These are phyloP conservation scores for Gymnogyps californianus DNA, from an alignment of 2,113 vertebrate genomes.

Conservation along the genomic window DNA sequence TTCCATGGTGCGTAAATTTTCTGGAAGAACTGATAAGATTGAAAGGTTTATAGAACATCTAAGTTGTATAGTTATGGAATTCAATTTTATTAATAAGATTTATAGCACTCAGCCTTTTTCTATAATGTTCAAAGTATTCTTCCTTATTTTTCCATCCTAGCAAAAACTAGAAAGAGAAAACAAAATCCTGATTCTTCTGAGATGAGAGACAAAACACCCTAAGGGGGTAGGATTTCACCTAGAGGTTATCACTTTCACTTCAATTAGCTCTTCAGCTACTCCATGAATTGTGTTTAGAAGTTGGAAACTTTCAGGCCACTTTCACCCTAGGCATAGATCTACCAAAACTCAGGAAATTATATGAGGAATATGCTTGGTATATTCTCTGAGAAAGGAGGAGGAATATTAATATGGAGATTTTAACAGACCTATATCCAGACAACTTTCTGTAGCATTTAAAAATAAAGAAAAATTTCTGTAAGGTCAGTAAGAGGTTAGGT, in stretches of 20 bases:
- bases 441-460: not conserved
- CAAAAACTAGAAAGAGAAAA: not conserved
- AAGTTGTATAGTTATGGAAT: not conserved
- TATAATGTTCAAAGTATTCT: not conserved
- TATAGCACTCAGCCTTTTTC: not conserved
- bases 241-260: not conserved
- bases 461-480: not conserved
- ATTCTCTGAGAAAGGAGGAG: not conserved
- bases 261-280: not conserved
- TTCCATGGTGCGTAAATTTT: not conserved
- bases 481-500: not conserved
- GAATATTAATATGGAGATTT: not conserved
- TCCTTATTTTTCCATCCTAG: not conserved
- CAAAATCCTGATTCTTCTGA: not conserved
- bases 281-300: not conserved
- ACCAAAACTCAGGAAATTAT: not conserved
- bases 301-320: not conserved
- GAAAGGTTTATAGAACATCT: not conserved
- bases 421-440: not conserved
- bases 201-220: not conserved
- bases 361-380: not conserved
- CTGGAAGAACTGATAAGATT: not conserved
- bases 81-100: not conserved
- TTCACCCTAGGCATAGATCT: not conserved
- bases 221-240: not conserved